Evolutionary conservation across 2,888 invertebrate species (phyloP), one percentile per base, ranked within the genome.

Genomic region (Drosophila recens): DNA sequence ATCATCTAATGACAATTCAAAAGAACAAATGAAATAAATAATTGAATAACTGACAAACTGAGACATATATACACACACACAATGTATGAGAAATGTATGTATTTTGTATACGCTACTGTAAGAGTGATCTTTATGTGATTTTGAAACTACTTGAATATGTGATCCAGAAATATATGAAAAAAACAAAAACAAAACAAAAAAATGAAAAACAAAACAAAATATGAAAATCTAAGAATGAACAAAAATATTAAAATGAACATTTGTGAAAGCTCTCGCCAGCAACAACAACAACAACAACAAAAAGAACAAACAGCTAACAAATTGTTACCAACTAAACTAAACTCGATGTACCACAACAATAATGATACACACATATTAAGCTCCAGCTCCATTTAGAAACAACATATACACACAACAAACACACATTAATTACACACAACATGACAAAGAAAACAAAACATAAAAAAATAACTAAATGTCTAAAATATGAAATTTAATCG

Each of bases 51-150:
- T 43, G 51, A 52, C 20, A 52, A 56, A 43, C 56, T 64, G 63
- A 75, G 42, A 72, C 67, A 78, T 67, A 67, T 45, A 67, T 61
- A 71, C 62, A 73, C 38, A 27, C 27, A 59, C 36, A 27, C 64
- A 64, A 64, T 75, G 77, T 75, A 76, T 75, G 65, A 57, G 46
- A 64, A 72, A 88, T 73, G 79, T 72, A 82, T 89, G 85, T 86
- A 89, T 90, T 88, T 87, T 87, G 87, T 90, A 90, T 86, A 88
- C 90, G 90, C 86, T 87, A 87, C 78, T 90, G 88, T 88, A 90
- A 88, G 87, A 90, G 87, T 87, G 87, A 87, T 90, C 87, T 87
- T 86, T 82, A 88, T 87, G 87, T 87, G 87, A 87, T 87, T 87
- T 86, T 89, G 87, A 87, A 87, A 90, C 88, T 87, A 87, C 84